A percentile compares a stretch with the other conserved stretches of the same genome.
These are phyloP conservation scores for Pogona vitticeps DNA, from an alignment of 2,113 vertebrate genomes.

Conservation along the genomic window DNA sequence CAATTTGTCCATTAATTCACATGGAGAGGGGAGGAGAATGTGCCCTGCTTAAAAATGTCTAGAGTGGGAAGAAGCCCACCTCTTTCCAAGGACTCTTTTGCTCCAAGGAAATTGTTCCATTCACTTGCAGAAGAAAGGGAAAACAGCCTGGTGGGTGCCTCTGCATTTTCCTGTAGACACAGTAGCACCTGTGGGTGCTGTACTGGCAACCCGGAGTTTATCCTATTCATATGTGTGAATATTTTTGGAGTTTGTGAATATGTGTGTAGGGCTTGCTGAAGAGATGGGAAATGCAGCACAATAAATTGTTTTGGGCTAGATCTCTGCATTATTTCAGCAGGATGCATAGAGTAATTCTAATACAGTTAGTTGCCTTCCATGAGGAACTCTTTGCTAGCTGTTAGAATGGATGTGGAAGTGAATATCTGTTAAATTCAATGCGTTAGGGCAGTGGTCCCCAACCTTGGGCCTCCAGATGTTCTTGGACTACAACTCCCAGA, in stretches of 20 bases:
- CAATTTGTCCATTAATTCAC: neutral
- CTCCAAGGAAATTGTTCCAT: neutral
- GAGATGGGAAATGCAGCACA: neutral
- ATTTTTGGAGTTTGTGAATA: neutral
- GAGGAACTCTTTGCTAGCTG: neutral
- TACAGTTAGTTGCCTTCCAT: neutral
- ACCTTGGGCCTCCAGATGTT: too few species aligned
- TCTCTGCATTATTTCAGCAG: neutral
- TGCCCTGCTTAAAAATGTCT: neutral
- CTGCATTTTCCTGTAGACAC: neutral
- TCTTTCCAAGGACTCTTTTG: too few species aligned
- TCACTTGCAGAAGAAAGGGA: neutral
- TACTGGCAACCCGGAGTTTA: neutral
- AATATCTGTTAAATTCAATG: neutral
- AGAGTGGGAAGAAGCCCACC: neutral
- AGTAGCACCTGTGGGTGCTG: neutral
- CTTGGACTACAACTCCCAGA: too few species aligned
- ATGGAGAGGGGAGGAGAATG: neutral
- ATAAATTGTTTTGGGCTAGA: neutral
- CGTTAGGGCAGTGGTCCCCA: too few species aligned
- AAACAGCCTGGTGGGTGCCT: neutral
- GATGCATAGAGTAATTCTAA: neutral
- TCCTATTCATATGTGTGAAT: constrained; percentile 7
- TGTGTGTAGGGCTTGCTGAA: too few species aligned
- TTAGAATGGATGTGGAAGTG: neutral